phyloP scores from a whole-genome alignment of 2,113 vertebrate species.

The Chitala chitala region DNA sequence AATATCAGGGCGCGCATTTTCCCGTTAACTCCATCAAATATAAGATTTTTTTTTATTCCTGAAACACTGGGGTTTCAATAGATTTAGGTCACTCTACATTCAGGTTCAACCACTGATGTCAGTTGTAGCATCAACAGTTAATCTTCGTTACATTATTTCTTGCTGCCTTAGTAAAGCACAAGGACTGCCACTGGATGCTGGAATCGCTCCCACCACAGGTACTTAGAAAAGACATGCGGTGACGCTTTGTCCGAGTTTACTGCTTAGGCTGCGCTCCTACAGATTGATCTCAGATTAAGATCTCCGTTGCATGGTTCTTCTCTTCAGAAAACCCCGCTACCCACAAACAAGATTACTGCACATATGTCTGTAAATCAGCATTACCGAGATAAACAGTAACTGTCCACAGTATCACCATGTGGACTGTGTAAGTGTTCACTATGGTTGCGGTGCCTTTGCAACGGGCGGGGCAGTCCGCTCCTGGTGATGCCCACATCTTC shows the following conservation, averaged over 20 bases:
- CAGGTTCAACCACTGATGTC: background rate
- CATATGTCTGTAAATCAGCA: no score
- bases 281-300: no score
- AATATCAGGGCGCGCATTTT: conserved; percentile 35
- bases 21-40: conserved; percentile 37
- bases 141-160: background rate
- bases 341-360: no score
- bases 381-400: no score
- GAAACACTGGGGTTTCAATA: background rate
- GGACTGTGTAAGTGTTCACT: no score
- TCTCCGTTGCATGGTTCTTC: no score
- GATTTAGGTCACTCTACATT: conserved; percentile 2
- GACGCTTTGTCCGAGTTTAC: background rate
- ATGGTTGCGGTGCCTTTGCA: no score
- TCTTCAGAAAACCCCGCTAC: no score
- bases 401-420: no score
- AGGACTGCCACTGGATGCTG: background rate
- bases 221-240: background rate
- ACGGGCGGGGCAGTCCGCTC: no score
- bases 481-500: no score
- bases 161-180: background rate
- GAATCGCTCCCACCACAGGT: background rate
- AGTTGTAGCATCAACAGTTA: background rate
- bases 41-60: background rate
- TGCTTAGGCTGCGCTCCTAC: background rate